Percentiles rank a stretch among this genome's conserved stretches.
These are phyloP conservation scores for Aphaenogaster floridana DNA, from an alignment of 1,140 invertebrate genomes.

Conservation along the genomic window DNA sequence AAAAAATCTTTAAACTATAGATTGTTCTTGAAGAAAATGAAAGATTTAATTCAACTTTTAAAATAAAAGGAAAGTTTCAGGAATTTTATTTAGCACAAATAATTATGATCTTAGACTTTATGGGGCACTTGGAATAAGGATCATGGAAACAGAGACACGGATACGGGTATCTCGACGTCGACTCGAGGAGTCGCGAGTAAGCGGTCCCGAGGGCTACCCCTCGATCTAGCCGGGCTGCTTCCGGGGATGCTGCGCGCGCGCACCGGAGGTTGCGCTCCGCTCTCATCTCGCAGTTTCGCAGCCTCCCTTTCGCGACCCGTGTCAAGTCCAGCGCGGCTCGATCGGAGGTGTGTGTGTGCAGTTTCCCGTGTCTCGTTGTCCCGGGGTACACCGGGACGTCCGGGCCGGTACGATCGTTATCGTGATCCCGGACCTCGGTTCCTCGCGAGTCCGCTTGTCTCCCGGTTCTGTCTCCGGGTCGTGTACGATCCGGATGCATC, in stretches of 20 bases:
- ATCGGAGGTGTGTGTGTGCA: constrained; percentile 79
- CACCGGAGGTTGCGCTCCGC: constrained; percentile 79
- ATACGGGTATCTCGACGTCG: constrained; percentile 35
- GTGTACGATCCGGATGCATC: constrained; percentile 19
- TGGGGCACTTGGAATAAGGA: background rate
- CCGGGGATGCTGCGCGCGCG: constrained; percentile 82
- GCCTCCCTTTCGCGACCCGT: constrained; percentile 85
- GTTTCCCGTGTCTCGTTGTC: constrained; percentile 2
- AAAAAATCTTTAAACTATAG: constrained; percentile 3
- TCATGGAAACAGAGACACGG: constrained; percentile 16
- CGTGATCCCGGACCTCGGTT: background rate
- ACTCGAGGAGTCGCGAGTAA: constrained; percentile 57
- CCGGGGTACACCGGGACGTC: background rate
- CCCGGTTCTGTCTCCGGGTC: background rate
- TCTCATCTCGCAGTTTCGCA: constrained; percentile 85
- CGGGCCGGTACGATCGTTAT: background rate
- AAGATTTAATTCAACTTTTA: background rate
- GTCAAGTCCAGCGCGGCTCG: constrained; percentile 74
- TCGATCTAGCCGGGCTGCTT: constrained; percentile 76
- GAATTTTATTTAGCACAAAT: background rate
- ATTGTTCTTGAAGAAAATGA: background rate
- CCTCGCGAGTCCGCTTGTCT: background rate
- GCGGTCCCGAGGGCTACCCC: constrained; percentile 56
- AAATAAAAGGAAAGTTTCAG: background rate
- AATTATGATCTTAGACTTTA: background rate